These are phyloP conservation scores for Lochmaea crataegi DNA, from an alignment of 2,888 invertebrate genomes.

Conservation along the genomic window DNA sequence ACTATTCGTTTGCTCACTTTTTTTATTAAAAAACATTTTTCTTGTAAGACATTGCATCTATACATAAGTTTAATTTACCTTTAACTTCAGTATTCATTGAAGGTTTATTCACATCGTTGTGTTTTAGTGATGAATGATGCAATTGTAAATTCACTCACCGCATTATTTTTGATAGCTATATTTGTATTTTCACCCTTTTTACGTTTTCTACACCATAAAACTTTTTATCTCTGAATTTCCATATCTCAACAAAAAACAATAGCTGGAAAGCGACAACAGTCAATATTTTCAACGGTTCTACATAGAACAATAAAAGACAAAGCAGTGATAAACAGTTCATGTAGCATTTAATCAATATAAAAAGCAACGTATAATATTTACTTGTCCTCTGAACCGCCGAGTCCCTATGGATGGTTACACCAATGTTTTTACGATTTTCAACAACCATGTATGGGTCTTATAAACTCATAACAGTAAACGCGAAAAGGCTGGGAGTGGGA, in stretches of 20 bases:
- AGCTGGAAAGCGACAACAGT: background rate
- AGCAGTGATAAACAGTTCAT: conserved; percentile 30
- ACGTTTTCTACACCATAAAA: no score
- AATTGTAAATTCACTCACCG: no score
- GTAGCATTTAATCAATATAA: conserved; percentile 49
- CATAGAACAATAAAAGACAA: conserved; percentile 37
- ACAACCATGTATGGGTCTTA: conserved; percentile 54
- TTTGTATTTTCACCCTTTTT: no score
- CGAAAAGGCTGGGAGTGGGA: conserved; percentile 5
- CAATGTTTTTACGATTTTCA: conserved; percentile 53
- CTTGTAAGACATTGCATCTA: no score
- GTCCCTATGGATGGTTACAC: conserved; percentile 44
- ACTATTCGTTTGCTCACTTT: no score
- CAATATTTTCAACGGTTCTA: conserved; percentile 29
- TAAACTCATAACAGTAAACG: conserved; percentile 50
- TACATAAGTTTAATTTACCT: no score
- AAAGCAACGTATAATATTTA: conserved; percentile 43
- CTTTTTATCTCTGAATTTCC: background rate
- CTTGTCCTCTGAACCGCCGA: no score
- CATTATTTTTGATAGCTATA: no score
- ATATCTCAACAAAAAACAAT: background rate
- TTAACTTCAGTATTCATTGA: no score
- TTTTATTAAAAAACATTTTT: no score
- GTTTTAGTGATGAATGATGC: no score
- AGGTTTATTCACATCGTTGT: no score